Evolutionary conservation across 2,888 invertebrate species (phyloP).

Genomic region (Ochropleura leucogaster): DNA sequence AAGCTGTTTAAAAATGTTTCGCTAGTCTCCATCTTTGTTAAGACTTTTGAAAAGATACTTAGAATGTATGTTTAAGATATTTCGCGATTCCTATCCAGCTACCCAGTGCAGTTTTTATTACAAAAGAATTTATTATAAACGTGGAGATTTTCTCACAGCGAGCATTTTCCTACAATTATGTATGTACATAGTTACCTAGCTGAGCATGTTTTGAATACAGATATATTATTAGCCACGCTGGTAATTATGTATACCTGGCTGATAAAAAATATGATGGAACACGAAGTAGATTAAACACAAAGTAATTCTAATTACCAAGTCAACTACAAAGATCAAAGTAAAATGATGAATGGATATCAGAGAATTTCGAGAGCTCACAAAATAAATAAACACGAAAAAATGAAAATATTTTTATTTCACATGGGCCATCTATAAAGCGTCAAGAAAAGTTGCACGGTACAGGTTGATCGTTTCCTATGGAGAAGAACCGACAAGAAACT

Average conservation of each 20-base stretch:
- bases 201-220: constrained; percentile 41
- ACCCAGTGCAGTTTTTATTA: constrained; percentile 28
- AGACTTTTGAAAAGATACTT: not conserved
- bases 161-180: constrained; percentile 47
- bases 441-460: too few relatives aligned
- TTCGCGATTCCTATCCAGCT: not conserved
- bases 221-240: constrained; percentile 30
- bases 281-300: constrained; percentile 22
- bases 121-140: constrained; percentile 33
- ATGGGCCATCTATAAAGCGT: too few relatives aligned
- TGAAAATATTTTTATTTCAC: too few relatives aligned
- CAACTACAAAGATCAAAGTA: constrained; percentile 6
- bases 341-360: not conserved
- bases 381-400: too few relatives aligned
- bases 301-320: constrained; percentile 13
- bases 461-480: too few relatives aligned
- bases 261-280: constrained; percentile 28
- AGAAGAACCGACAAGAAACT: too few relatives aligned
- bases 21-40: not conserved
- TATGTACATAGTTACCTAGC: constrained; percentile 21
- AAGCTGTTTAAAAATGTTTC: not conserved
- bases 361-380: not conserved
- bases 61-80: constrained; percentile 1
- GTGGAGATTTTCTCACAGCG: constrained; percentile 53
- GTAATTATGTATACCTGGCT: constrained; percentile 24